Percentiles rank a stretch among this genome's conserved stretches.
phyloP scores from a whole-genome alignment of 2,113 vertebrate genomes.

The Rhynchomys soricoides region DNA sequence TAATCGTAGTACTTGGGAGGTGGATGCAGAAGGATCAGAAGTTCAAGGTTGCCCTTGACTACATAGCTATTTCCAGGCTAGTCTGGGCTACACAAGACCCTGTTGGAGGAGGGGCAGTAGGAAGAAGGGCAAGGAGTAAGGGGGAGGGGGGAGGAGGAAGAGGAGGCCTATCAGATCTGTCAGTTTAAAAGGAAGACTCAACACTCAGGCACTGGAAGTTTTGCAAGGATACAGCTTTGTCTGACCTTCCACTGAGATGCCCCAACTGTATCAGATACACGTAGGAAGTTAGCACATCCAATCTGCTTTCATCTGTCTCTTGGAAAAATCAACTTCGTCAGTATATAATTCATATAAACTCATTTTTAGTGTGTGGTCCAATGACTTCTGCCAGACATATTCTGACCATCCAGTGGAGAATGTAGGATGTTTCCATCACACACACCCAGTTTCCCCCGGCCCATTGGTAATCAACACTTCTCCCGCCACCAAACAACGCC shows the following conservation, averaged over 20 bases:
- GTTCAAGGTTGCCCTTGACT: not conserved
- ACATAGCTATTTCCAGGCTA: not conserved
- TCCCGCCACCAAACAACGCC: too few relatives aligned
- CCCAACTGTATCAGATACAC: not conserved
- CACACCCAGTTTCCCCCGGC: too few relatives aligned
- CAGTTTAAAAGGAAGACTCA: not conserved
- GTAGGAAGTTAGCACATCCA: not conserved
- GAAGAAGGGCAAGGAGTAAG: too few relatives aligned
- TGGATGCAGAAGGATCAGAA: not conserved
- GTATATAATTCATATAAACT: not conserved
- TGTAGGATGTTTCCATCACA: too few relatives aligned
- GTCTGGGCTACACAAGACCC: not conserved
- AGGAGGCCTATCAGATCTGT: not conserved
- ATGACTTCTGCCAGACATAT: too few relatives aligned
- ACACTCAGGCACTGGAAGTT: not conserved
- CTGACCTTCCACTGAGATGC: not conserved
- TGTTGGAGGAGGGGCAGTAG: not conserved
- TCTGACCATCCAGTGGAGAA: too few relatives aligned
- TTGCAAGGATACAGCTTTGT: not conserved
- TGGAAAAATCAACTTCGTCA: not conserved
- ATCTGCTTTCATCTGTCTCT: not conserved
- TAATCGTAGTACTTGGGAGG: not conserved
- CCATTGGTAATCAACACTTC: too few relatives aligned
- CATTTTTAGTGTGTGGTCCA: not conserved
- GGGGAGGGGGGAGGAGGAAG: too few relatives aligned